Conservation (phyloP, 2,888 invertebrate species). For the Exephanes ischioxanthus region DNA sequence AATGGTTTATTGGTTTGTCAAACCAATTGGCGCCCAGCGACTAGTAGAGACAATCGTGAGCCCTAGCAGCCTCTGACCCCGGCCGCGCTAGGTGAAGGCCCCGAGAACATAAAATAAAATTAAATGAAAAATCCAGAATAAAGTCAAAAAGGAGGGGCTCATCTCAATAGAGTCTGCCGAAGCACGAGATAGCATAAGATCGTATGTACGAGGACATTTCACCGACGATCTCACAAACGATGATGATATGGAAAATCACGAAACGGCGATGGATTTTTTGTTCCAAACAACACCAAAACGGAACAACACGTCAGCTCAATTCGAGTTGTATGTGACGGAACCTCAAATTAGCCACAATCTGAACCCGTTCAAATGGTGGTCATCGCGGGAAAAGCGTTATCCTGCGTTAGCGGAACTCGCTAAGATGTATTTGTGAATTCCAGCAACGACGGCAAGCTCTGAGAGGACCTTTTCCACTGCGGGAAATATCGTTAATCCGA, state of each 20-base stretch:
- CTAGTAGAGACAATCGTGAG: too few species aligned
- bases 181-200: constrained; percentile 1
- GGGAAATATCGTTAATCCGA: constrained; percentile 32
- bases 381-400: constrained; percentile 30
- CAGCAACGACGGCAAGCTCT: constrained; percentile 40
- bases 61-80: too few species aligned
- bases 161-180: neutral
- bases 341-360: constrained; percentile 28
- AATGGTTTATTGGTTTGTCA: too few species aligned
- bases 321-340: constrained; percentile 16
- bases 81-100: too few species aligned
- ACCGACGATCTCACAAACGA: neutral
- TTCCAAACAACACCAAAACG: neutral
- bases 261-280: constrained; percentile 18
- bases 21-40: too few species aligned
- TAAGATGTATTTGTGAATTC: constrained; percentile 25
- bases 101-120: too few species aligned
- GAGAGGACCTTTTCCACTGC: constrained; percentile 38
- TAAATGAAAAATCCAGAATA: too few species aligned
- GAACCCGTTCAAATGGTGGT: constrained; percentile 38
- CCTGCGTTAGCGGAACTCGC: constrained; percentile 30
- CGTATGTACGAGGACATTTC: neutral
- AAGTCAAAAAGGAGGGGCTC: too few species aligned
- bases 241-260: neutral
- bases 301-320: constrained; percentile 1